Evolutionary conservation across 1,140 invertebrate genomes (phyloP).

Genomic region (Asbolus verrucosus): DNA sequence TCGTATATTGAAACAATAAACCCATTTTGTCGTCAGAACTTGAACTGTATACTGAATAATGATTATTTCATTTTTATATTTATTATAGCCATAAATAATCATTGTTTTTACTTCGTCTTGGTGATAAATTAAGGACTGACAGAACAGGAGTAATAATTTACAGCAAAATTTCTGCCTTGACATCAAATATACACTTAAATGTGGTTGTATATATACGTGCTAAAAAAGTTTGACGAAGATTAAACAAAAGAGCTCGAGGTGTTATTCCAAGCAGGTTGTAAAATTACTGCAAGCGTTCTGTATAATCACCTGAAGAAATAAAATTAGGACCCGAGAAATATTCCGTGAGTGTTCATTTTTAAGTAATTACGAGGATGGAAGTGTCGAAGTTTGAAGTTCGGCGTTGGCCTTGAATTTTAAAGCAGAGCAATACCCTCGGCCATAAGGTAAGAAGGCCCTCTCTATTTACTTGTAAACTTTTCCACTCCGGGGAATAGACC

Average conservation of each 20-base stretch:
- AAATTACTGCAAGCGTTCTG: not conserved
- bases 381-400: conserved; percentile 17
- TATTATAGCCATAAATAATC: conserved; percentile 14
- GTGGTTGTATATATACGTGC: not conserved
- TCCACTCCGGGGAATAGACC: conserved; percentile 34
- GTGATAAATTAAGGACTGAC: too few relatives aligned
- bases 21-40: too few relatives aligned
- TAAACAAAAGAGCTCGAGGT: too few relatives aligned
- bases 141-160: too few relatives aligned
- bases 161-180: not conserved
- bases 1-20: too few relatives aligned
- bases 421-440: too few relatives aligned
- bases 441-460: conserved; percentile 24
- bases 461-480: conserved; percentile 47
- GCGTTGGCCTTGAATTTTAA: conserved; percentile 24
- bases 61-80: conserved; percentile 5
- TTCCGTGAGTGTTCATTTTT: not conserved
- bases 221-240: too few relatives aligned
- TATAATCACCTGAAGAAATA: conserved; percentile 10
- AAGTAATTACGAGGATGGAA: conserved; percentile 6
- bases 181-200: too few relatives aligned
- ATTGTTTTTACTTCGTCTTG: not conserved
- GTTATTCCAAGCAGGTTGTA: too few relatives aligned
- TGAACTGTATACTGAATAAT: too few relatives aligned
- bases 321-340: conserved; percentile 13